These are phyloP conservation scores for Oxyruncus cristatus DNA, from an alignment of 2,113 vertebrate genomes.

Conservation along the genomic window DNA sequence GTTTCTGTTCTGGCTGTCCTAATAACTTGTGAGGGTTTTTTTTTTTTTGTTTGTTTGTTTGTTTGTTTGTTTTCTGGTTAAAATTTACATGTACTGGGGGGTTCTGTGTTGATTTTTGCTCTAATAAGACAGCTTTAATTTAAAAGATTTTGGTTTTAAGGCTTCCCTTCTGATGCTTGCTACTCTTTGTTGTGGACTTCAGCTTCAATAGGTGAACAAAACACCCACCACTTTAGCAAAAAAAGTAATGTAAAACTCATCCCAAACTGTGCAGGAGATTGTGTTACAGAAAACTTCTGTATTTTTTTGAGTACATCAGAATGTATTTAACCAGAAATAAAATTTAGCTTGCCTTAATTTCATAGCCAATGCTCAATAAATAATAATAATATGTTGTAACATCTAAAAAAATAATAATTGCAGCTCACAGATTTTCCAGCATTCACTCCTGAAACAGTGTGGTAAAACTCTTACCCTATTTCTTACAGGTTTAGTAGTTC, in stretches of 20 bases:
- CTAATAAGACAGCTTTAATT: background rate
- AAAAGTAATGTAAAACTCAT: background rate
- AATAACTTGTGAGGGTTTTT: background rate
- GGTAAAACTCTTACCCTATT: background rate
- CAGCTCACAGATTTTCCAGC: background rate
- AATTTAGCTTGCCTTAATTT: background rate
- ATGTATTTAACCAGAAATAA: background rate
- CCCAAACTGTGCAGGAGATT: background rate
- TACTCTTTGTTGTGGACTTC: background rate
- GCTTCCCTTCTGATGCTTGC: background rate
- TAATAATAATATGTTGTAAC: background rate
- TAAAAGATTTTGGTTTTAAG: background rate
- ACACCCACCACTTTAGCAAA: fast-evolving
- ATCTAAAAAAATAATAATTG: constrained; percentile 16
- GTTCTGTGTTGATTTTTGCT: background rate
- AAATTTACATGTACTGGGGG: fast-evolving
- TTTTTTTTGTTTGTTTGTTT: no score
- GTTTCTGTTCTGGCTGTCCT: background rate
- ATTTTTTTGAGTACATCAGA: background rate
- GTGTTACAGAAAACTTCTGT: background rate
- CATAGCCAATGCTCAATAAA: background rate
- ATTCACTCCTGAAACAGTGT: background rate
- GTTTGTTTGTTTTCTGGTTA: no score
- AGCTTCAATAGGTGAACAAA: background rate
- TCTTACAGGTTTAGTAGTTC: background rate